phyloP scores from a whole-genome alignment of 2,113 vertebrate species.

The Albula goreensis region DNA sequence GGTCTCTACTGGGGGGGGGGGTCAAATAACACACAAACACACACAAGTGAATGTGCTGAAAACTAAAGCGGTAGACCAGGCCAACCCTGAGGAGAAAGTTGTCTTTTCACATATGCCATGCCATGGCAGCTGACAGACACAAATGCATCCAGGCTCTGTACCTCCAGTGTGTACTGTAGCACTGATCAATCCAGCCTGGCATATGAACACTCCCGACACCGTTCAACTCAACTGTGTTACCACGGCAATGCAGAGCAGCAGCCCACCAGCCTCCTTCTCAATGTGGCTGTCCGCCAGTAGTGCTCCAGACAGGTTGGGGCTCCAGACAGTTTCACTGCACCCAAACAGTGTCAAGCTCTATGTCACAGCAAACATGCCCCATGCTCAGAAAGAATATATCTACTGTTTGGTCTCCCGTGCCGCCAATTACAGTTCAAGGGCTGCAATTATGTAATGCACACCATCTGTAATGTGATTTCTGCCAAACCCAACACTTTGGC shows the following conservation, averaged over 20 bases:
- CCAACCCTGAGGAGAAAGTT: not conserved
- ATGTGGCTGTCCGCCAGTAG: not conserved
- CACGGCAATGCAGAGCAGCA: not conserved
- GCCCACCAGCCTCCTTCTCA: not conserved
- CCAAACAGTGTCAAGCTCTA: not conserved
- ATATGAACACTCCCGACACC: too few relatives aligned
- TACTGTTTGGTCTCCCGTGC: not conserved
- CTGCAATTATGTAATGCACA: slow-evolving; percentile 23
- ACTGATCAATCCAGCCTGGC: too few relatives aligned
- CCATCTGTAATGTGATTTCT: slow-evolving; percentile 9
- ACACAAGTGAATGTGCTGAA: not conserved
- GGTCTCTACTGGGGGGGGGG: too few relatives aligned
- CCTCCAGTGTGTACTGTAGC: not conserved
- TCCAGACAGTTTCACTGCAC: not conserved
- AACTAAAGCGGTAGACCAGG: not conserved
- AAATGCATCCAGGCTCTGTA: not conserved
- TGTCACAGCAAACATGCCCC: slow-evolving; percentile 6
- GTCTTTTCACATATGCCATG: not conserved
- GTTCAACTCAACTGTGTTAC: not conserved
- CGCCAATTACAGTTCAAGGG: slow-evolving; percentile 13
- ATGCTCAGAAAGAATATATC: not conserved
- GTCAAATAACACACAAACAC: not conserved
- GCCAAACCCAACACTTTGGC: not conserved
- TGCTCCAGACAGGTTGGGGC: not conserved
- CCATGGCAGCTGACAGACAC: not conserved